A percentile compares a stretch with the other conserved stretches of the same genome.
These are phyloP conservation scores for Cyanoramphus novaezelandiae DNA, from an alignment of 2,113 vertebrate species.

Conservation along the genomic window DNA sequence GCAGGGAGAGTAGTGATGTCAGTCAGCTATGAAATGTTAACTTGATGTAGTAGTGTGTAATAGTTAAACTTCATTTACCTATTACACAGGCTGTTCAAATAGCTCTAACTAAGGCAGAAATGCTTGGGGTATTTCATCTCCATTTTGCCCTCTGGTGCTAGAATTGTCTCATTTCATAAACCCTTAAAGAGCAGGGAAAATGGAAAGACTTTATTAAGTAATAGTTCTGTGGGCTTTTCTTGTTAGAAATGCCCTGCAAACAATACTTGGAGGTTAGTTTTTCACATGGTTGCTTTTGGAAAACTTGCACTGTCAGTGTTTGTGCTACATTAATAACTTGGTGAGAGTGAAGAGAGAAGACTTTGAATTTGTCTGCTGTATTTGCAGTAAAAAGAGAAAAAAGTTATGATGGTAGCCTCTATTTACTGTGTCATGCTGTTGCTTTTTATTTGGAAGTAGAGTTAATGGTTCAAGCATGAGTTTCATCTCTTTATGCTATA, in stretches of 20 bases:
- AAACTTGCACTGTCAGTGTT: not conserved
- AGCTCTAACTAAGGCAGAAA: not conserved
- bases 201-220: not conserved
- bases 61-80: not conserved
- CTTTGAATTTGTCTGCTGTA: not conserved
- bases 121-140: not conserved
- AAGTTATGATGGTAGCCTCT: not conserved
- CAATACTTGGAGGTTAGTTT: not conserved
- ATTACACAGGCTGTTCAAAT: not conserved
- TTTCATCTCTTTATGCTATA: not conserved
- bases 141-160: not conserved
- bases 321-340: not conserved
- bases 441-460: conserved; percentile 8
- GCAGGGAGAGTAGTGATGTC: not conserved
- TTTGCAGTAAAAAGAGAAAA: not conserved
- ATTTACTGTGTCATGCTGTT: not conserved
- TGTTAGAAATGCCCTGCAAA: not conserved
- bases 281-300: not conserved
- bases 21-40: not conserved
- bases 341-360: not conserved
- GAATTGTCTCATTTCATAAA: not conserved
- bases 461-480: conserved; percentile 1
- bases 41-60: not conserved
- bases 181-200: not conserved
- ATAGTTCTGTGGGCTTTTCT: not conserved